A percentile compares a stretch with the other conserved stretches of the same genome.
Conservation (phyloP, 2,113 vertebrate species). For the Arizona elegans region DNA sequence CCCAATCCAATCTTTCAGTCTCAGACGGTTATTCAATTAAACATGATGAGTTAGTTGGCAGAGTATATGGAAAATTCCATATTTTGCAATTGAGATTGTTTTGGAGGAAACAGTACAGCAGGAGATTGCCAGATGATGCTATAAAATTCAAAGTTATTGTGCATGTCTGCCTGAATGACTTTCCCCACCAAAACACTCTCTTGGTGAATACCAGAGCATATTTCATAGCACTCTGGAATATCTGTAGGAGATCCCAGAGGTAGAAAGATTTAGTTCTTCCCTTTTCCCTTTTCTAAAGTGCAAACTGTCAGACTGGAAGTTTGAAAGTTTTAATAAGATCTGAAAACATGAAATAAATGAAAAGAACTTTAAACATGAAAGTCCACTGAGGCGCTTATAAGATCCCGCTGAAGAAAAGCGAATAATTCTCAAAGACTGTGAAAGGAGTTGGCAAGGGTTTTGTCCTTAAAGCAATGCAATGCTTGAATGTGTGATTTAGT, state of each 20-base stretch:
- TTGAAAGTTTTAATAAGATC: constrained; percentile 37
- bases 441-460: background rate
- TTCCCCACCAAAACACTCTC: background rate
- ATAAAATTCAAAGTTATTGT: constrained; percentile 19
- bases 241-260: constrained; percentile 19
- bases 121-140: constrained; percentile 17
- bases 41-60: background rate
- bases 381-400: background rate
- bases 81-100: background rate
- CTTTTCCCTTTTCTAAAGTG: background rate
- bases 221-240: constrained; percentile 18
- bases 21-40: background rate
- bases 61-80: background rate
- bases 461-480: constrained; percentile 36
- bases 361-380: constrained; percentile 32
- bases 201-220: background rate
- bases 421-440: constrained; percentile 18
- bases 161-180: background rate
- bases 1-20: background rate
- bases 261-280: constrained; percentile 12
- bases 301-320: constrained; percentile 31
- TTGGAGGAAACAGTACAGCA: background rate
- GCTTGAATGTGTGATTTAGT: constrained; percentile 44
- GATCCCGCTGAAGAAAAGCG: constrained; percentile 22
- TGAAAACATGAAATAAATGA: background rate